Conservation (phyloP, 2,113 vertebrate genomes). For the Lycocorax pyrrhopterus region DNA sequence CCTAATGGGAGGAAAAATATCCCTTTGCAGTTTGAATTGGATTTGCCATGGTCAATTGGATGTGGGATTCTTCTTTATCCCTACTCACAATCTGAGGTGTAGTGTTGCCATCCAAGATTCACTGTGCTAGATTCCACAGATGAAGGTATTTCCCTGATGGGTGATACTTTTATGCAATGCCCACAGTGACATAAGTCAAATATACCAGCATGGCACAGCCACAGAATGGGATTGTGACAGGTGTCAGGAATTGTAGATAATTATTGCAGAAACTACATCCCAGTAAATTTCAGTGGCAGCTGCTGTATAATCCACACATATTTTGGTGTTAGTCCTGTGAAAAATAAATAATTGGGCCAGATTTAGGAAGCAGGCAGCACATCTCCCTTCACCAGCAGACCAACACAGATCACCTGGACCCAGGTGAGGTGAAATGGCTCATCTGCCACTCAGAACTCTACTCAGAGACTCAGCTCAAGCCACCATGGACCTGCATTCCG, state of each 20-base stretch:
- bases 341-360: neutral
- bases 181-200: neutral
- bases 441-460: neutral
- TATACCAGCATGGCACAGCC: neutral
- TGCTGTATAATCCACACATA: neutral
- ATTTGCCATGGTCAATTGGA: constrained; percentile 55
- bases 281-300: neutral
- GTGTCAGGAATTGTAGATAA: neutral
- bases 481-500: neutral
- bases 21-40: constrained; percentile 49
- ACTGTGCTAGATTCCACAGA: neutral
- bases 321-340: neutral
- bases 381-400: neutral
- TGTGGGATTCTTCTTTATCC: neutral
- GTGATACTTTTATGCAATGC: neutral
- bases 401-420: neutral
- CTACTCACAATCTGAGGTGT: neutral
- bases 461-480: neutral
- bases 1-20: constrained; percentile 50
- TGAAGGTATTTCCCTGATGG: neutral
- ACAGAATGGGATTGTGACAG: neutral
- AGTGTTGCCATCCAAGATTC: neutral
- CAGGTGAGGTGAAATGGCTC: neutral
- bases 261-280: neutral
- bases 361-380: neutral